phyloP scores from a whole-genome alignment of 2,888 invertebrate genomes.

The Drosophila formosana region DNA sequence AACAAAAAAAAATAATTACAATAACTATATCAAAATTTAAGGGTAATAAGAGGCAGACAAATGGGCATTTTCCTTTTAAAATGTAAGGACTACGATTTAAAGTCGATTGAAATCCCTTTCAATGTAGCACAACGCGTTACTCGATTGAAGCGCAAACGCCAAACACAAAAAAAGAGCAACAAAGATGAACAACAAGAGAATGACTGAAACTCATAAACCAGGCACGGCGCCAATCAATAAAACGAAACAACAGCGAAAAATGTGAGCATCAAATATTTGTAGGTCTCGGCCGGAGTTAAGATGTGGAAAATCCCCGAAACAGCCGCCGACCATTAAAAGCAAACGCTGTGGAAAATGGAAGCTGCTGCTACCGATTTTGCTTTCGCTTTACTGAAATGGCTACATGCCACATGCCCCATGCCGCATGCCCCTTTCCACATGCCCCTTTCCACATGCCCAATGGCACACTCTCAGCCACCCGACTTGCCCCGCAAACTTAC shows the following conservation, averaged over 20 bases:
- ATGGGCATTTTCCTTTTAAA: constrained; percentile 33
- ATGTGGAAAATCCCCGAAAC: constrained; percentile 77
- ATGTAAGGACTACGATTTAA: constrained; percentile 54
- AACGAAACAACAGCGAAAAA: constrained; percentile 63
- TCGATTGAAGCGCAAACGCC: constrained; percentile 49
- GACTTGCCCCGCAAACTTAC: constrained; percentile 16
- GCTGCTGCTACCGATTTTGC: constrained; percentile 25
- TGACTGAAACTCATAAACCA: constrained; percentile 63
- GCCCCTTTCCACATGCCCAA: background rate
- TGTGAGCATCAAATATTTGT: constrained; percentile 79
- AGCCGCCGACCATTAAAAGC: constrained; percentile 72
- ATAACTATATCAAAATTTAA: constrained; percentile 23
- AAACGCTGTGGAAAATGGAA: constrained; percentile 77
- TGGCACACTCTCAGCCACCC: background rate
- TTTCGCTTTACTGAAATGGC: constrained; percentile 42
- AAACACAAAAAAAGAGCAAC: constrained; percentile 29
- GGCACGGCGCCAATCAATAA: constrained; percentile 78
- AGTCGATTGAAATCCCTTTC: constrained; percentile 65
- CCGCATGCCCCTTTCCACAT: constrained; percentile 1
- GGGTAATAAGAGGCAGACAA: constrained; percentile 1
- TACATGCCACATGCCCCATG: constrained; percentile 15
- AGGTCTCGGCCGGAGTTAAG: constrained; percentile 76
- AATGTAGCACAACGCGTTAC: constrained; percentile 60
- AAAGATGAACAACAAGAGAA: constrained; percentile 19
- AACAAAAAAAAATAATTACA: constrained; percentile 4